Evolutionary conservation across 2,888 invertebrate genomes (phyloP).

Genomic region (Synergus laeviventris): DNA sequence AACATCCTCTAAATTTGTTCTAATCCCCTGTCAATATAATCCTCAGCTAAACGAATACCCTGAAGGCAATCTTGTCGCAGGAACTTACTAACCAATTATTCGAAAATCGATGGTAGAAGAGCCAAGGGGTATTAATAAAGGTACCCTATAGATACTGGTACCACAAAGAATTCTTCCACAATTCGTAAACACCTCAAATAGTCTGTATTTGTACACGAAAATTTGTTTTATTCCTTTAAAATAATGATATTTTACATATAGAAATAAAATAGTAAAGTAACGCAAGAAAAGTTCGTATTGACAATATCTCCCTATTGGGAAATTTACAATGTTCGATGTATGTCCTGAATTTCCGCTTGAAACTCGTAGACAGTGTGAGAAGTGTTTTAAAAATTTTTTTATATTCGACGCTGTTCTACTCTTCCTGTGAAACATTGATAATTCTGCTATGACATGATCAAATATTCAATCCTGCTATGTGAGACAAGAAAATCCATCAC

Average conservation of each 20-base stretch:
- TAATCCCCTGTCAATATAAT: slow-evolving; percentile 25
- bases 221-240: neutral
- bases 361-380: neutral
- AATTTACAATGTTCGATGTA: neutral
- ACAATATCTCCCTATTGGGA: neutral
- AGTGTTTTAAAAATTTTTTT: neutral
- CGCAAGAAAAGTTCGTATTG: neutral
- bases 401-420: neutral
- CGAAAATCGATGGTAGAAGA: slow-evolving; percentile 10
- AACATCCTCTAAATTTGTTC: slow-evolving; percentile 32
- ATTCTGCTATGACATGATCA: neutral
- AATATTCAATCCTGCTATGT: neutral
- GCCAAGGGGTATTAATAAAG: neutral
- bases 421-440: neutral
- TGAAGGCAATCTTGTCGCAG: slow-evolving; percentile 27
- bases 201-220: neutral
- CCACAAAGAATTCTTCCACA: neutral
- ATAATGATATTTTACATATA: neutral
- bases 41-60: slow-evolving; percentile 31
- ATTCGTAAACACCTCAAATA: neutral
- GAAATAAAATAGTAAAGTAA: neutral
- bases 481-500: neutral
- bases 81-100: slow-evolving; percentile 7
- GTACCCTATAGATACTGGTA: neutral
- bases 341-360: neutral